Percentiles rank a stretch among this genome's conserved stretches.
These are phyloP conservation scores for Carabus problematicus DNA, from an alignment of 2,888 invertebrate genomes.

Conservation along the genomic window DNA sequence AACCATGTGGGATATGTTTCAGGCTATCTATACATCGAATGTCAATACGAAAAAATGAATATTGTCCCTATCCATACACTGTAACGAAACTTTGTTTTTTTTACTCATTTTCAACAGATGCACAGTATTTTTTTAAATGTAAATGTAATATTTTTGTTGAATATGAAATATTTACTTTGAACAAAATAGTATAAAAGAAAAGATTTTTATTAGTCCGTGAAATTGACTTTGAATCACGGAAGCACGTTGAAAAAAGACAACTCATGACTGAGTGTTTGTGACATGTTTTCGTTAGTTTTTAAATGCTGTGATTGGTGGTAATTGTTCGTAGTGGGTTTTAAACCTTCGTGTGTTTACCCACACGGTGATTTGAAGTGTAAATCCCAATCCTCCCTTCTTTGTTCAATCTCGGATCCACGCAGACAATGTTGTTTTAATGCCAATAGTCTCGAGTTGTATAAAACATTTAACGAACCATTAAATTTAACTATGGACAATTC, in stretches of 20 bases:
- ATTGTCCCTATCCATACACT: too few relatives aligned
- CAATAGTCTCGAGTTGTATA: slow-evolving; percentile 21
- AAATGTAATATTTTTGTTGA: too few relatives aligned
- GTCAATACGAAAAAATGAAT: too few relatives aligned
- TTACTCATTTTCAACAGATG: too few relatives aligned
- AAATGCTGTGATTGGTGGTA: neutral
- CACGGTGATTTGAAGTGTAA: slow-evolving; percentile 15
- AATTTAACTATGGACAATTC: slow-evolving; percentile 38
- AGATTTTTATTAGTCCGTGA: neutral
- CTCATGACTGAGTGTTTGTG: neutral
- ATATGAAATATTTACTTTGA: too few relatives aligned
- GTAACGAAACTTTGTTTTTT: too few relatives aligned
- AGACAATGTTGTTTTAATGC: slow-evolving; percentile 38
- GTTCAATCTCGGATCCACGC: neutral
- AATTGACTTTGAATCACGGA: neutral
- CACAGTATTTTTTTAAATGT: too few relatives aligned
- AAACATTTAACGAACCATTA: slow-evolving; percentile 41
- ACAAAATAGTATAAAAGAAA: too few relatives aligned
- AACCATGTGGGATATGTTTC: too few relatives aligned
- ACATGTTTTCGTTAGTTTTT: neutral
- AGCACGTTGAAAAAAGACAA: neutral
- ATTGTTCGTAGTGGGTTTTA: slow-evolving; percentile 4
- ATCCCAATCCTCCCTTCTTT: slow-evolving; percentile 21
- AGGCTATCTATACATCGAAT: too few relatives aligned
- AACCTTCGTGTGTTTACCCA: slow-evolving; percentile 9